A percentile compares a stretch with the other conserved stretches of the same genome.
Evolutionary conservation across 2,888 invertebrate genomes (phyloP).

Genomic region (Cerastis leucographa): DNA sequence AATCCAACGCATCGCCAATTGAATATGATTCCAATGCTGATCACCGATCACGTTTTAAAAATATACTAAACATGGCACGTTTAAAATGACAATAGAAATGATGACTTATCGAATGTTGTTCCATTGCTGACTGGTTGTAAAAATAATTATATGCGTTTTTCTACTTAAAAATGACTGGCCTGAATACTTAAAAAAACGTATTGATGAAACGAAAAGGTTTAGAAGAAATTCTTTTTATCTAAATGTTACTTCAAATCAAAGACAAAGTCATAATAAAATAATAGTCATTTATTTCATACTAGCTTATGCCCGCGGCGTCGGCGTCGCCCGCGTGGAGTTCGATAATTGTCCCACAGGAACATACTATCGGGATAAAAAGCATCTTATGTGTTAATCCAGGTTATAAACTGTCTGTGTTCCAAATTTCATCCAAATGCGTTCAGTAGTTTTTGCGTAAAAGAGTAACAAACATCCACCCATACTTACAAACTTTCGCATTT

Average conservation of each 20-base stretch:
- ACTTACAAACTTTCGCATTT: too few relatives aligned
- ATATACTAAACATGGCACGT: constrained; percentile 37
- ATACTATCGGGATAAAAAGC: too few relatives aligned
- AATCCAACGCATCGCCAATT: not conserved
- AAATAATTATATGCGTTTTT: constrained; percentile 9
- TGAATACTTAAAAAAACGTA: constrained; percentile 4
- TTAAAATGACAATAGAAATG: constrained; percentile 45
- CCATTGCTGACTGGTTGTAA: constrained; percentile 35
- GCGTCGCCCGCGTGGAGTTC: too few relatives aligned
- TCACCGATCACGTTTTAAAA: constrained; percentile 50
- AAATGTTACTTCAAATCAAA: not conserved
- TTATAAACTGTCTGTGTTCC: too few relatives aligned
- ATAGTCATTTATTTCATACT: not conserved
- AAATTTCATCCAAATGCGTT: too few relatives aligned
- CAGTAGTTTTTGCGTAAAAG: too few relatives aligned
- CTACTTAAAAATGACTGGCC: constrained; percentile 11
- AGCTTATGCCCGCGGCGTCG: too few relatives aligned
- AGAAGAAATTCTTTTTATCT: not conserved
- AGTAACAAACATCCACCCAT: too few relatives aligned
- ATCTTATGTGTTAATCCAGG: too few relatives aligned
- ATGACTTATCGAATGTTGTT: constrained; percentile 32
- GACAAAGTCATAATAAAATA: not conserved
- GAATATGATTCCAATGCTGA: constrained; percentile 32
- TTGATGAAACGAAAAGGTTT: not conserved
- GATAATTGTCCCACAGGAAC: too few relatives aligned